These are phyloP conservation scores for Pyrocephalus nanus DNA, from an alignment of 2,797 vertebrate genomes.

Conservation along the genomic window DNA sequence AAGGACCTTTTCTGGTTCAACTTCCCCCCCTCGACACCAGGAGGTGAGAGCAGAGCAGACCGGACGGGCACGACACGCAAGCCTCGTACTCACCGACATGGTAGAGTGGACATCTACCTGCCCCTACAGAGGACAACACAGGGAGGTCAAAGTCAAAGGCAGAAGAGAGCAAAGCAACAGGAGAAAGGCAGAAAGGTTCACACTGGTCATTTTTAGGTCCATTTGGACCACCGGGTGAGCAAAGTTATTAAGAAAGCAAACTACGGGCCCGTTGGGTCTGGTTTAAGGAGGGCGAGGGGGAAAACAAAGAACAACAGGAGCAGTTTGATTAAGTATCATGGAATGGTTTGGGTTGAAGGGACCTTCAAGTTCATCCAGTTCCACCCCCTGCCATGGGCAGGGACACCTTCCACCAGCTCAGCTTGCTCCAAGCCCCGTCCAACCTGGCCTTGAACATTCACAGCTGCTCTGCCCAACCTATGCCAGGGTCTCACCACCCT, in stretches of 20 bases:
- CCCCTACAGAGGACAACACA: slow-evolving; percentile 75
- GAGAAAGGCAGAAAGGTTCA: neutral
- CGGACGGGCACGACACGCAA: neutral
- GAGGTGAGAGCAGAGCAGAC: neutral
- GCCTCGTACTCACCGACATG: slow-evolving; percentile 80
- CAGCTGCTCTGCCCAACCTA: neutral
- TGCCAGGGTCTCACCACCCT: neutral
- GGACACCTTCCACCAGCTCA: neutral
- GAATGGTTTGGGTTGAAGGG: neutral
- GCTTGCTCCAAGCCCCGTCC: rapidly evolving
- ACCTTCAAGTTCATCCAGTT: neutral
- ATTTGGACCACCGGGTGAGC: rapidly evolving
- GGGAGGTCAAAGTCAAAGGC: neutral
- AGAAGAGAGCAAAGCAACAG: neutral
- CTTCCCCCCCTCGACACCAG: neutral
- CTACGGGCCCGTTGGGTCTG: neutral
- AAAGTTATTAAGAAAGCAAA: neutral
- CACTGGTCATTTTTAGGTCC: rapidly evolving
- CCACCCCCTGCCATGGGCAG: neutral
- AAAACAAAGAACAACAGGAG: neutral
- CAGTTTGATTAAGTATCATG: neutral
- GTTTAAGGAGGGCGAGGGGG: neutral
- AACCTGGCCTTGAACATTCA: rapidly evolving
- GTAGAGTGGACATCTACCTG: slow-evolving; percentile 77
- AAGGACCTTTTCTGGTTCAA: slow-evolving; percentile 36